phyloP scores from a whole-genome alignment of 2,797 vertebrate genomes.

The Okamejei kenojei region DNA sequence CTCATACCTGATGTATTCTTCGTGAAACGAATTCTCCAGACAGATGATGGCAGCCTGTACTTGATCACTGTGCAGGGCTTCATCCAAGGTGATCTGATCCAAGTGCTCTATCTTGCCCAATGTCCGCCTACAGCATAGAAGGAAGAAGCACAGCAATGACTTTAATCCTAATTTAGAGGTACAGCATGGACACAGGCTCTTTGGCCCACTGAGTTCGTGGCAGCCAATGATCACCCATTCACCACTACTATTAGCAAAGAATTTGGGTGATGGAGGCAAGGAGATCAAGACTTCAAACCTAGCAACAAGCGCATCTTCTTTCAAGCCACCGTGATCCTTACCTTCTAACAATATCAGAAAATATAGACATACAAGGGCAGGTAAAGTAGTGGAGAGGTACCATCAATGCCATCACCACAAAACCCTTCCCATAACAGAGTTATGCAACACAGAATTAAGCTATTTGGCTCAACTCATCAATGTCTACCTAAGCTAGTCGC shows the following conservation, averaged over 20 bases:
- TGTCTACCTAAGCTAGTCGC: no score
- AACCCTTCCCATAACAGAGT: neutral
- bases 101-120: constrained; percentile 63
- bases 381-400: constrained; percentile 21
- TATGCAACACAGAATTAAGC: neutral
- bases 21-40: constrained; percentile 77
- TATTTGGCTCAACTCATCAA: no score
- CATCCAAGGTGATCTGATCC: constrained; percentile 68
- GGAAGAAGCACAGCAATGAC: neutral
- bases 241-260: no score
- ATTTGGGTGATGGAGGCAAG: no score
- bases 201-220: no score
- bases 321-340: no score
- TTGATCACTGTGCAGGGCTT: constrained; percentile 66
- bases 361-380: constrained; percentile 41
- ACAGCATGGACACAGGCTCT: neutral
- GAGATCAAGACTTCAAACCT: no score
- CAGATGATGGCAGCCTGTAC: constrained; percentile 76
- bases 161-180: neutral
- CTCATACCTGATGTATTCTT: constrained; percentile 69
- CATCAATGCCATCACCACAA: neutral
- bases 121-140: constrained; percentile 32
- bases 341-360: constrained; percentile 58
- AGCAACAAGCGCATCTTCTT: no score
- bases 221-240: no score